Evolutionary conservation across 1,140 invertebrate species (phyloP), one percentile per base, ranked within the genome.

Genomic region (Ceratina calcarata): DNA sequence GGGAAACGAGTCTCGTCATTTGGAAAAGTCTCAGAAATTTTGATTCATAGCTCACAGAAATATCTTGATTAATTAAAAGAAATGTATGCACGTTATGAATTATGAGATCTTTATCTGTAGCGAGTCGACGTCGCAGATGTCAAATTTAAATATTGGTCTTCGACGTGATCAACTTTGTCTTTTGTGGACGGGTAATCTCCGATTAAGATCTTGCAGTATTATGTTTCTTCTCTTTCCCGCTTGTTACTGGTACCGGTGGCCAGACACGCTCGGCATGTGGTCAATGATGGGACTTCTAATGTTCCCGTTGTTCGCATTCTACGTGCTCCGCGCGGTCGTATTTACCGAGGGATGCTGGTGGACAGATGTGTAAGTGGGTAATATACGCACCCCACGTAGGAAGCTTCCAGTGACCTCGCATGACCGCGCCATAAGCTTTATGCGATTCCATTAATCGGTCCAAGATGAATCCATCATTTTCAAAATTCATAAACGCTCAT

Each of bases 351-450:
- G 90, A 91, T 91, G 90, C 88, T 91, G 90, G 89, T 87, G 91
- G 90, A 92, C 91, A 93, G 92, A 92, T 93, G 92, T 86, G 88
- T 91, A 91, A 92, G 91, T 91, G 91, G 89, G 76, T 78, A 45
- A 45, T 45, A 82, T 87, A 87, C 87, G 81, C 58, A 45, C 77
- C 69, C 57, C 15, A n/a, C 7, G 32, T 24, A 61, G 66, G 51
- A 51, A 64, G 62, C 58, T 70, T 67, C 60, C 49, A 67, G 45
- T 71, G 49, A 58, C 60, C 69, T 76, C 72, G 37, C 58, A 15
- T 77, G 45, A 32, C 18, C 61, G 60, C 20, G 20, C 49, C 12
- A 15, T n/a, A 16, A 16, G n/a, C n/a, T 32, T 15, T 24, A 18
- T 13, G 20, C 20, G n/a, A 62, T 71, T 57, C 16, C 49, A 45